These are phyloP conservation scores for Luffia ferchaultella DNA, from an alignment of 2,888 invertebrate species.

Conservation along the genomic window DNA sequence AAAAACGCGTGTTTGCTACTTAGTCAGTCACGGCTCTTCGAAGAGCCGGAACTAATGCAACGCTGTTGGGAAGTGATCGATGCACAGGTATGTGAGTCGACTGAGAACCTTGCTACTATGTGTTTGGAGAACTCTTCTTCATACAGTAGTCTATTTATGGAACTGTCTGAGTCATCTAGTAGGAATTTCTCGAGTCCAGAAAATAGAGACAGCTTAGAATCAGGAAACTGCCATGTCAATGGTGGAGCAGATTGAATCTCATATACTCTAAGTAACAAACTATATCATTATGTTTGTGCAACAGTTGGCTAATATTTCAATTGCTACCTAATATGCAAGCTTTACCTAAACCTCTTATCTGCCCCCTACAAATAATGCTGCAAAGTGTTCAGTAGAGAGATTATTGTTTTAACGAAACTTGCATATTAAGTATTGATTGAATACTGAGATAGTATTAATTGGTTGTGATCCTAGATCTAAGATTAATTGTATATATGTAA, in stretches of 20 bases:
- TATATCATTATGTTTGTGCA: too few species aligned
- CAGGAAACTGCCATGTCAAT: conserved; percentile 20
- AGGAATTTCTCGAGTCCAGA: conserved; percentile 46
- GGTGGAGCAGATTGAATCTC: neutral
- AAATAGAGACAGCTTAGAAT: conserved; percentile 38
- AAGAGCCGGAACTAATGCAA: conserved; percentile 96
- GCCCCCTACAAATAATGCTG: too few species aligned
- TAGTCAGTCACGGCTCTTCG: conserved; percentile 94
- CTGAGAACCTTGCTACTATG: conserved; percentile 53
- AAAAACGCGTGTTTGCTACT: conserved; percentile 95
- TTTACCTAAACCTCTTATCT: too few species aligned
- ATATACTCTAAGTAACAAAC: too few species aligned
- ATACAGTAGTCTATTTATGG: conserved; percentile 49
- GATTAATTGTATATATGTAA: neutral
- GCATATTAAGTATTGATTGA: neutral
- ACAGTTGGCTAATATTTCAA: too few species aligned
- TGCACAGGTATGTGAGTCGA: conserved; percentile 82
- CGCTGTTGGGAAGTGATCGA: conserved; percentile 98
- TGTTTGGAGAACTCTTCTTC: conserved; percentile 48
- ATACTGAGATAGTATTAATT: neutral
- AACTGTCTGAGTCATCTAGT: conserved; percentile 49
- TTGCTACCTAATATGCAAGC: too few species aligned
- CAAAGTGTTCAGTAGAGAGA: too few species aligned
- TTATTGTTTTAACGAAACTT: too few species aligned
- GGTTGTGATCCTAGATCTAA: conserved; percentile 2